Evolutionary conservation across 2,113 vertebrate genomes (phyloP), one percentile per base, ranked within the genome.

Genomic region (Alosa alosa): DNA sequence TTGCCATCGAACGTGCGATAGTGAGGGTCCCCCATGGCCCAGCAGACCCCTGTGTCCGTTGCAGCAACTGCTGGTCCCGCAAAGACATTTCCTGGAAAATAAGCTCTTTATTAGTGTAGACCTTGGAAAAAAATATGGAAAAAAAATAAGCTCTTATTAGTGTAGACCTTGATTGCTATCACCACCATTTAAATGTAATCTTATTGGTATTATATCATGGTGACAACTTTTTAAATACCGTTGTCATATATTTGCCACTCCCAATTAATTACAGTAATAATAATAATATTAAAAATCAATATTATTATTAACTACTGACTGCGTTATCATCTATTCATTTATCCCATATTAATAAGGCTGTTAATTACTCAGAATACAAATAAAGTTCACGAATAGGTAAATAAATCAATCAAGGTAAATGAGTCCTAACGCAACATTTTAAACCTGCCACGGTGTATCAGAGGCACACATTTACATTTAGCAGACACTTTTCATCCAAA

Each of bases 1-100:
- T 52, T 2, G 0, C 82, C 84, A 64, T 94, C 92, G 15, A 94
- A 93, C 1, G 92, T 93, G 31, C 83, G 88, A 60, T 89, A 89
- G 81, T 93, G 88, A 11, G 89, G 89, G 52, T 89, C 86, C 1
- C 91, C 90, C 68, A 89, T 90, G 20, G 87, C 89, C 89, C 88
- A 89, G 83, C 93, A 94, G 39, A 85, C 85, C 11, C 90, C 89
- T 18, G 64, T 6, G 52, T 82, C 49, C 49, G 10, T 9, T 6
- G 84, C 20, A 3, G 84, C 13, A 25, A 6, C 22, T 15, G 31
- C 72, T 68, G 1, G 64, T 68, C 25, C 64, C 1, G n/a, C 25
- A 68, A 15, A 17, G 10, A 36, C 72, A 31, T 78, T 4, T 36
- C n/a, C 64, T 68, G 64, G n/a, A 68, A 68, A 25, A 68, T 68